A percentile compares a stretch with the other conserved stretches of the same genome.
phyloP scores from a whole-genome alignment of 2,888 invertebrate genomes.

The Bellardia pandia region DNA sequence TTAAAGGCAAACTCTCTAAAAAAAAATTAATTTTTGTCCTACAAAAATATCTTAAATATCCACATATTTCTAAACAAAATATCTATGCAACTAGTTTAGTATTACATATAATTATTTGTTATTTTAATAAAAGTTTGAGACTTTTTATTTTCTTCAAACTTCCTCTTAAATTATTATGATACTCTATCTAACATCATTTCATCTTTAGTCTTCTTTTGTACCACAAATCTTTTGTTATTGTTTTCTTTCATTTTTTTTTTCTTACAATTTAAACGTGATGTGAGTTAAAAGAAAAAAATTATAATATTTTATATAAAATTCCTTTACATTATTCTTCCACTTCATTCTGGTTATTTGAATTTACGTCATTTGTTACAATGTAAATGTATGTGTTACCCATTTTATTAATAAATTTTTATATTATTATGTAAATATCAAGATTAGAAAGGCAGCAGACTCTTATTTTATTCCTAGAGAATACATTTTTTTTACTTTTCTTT shows the following conservation, averaged over 20 bases:
- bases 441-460: slow-evolving; percentile 43
- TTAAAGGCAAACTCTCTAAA: no score
- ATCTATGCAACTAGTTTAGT: slow-evolving; percentile 55
- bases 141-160: slow-evolving; percentile 21
- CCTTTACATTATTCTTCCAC: slow-evolving; percentile 12
- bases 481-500: not conserved
- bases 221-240: slow-evolving; percentile 43
- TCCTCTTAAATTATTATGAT: slow-evolving; percentile 48
- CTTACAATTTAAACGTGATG: slow-evolving; percentile 52
- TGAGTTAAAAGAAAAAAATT: slow-evolving; percentile 23
- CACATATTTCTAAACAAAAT: slow-evolving; percentile 2
- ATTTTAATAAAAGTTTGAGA: not conserved
- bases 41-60: no score
- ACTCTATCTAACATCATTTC: slow-evolving; percentile 33
- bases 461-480: not conserved
- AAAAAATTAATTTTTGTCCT: not conserved
- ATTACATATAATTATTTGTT: slow-evolving; percentile 32
- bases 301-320: slow-evolving; percentile 48
- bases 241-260: not conserved
- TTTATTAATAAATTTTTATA: slow-evolving; percentile 54
- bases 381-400: slow-evolving; percentile 37
- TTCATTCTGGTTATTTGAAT: slow-evolving; percentile 18
- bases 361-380: slow-evolving; percentile 27
- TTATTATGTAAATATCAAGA: slow-evolving; percentile 67
- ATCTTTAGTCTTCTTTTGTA: slow-evolving; percentile 49